These are phyloP conservation scores for Lota lota DNA, from an alignment of 2,113 vertebrate species.

Conservation along the genomic window DNA sequence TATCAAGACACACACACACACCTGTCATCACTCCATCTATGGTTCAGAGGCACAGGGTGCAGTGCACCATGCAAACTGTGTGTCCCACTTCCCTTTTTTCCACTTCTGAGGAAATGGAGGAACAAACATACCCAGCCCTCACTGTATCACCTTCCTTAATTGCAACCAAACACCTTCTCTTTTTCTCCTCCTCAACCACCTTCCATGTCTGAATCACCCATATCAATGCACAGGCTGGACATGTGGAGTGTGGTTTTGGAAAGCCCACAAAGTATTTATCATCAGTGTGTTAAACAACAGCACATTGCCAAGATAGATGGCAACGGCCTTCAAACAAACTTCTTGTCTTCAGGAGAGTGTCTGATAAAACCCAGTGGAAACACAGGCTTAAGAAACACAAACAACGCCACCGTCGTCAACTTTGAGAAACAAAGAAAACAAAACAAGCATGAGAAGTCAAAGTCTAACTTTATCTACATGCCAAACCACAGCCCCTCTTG, in stretches of 20 bases:
- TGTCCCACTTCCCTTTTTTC: conserved; percentile 70
- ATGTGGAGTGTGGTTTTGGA: conserved; percentile 6
- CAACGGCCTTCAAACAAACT: not conserved
- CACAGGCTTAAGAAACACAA: not conserved
- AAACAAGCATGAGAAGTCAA: conserved; percentile 23
- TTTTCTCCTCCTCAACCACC: conserved; percentile 16
- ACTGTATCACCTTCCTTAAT: conserved; percentile 29
- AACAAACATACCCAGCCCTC: conserved; percentile 46
- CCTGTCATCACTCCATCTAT: conserved; percentile 37
- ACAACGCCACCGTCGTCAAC: not conserved
- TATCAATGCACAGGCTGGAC: conserved; percentile 29
- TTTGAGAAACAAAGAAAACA: conserved; percentile 8
- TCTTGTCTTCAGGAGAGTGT: not conserved
- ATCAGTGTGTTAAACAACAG: not conserved
- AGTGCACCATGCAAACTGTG: conserved; percentile 59
- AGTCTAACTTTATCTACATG: conserved; percentile 10
- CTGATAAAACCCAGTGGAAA: conserved; percentile 6
- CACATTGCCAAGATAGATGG: not conserved
- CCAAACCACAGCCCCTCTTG: not conserved
- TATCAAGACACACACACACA: too few species aligned
- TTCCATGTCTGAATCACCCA: conserved; percentile 30
- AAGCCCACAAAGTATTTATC: not conserved
- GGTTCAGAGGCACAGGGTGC: conserved; percentile 43
- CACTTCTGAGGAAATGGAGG: conserved; percentile 56
- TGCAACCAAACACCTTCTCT: conserved; percentile 20